phyloP scores from a whole-genome alignment of 35 echinoderm and acorn worm species.

The Diadema setosum region DNA sequence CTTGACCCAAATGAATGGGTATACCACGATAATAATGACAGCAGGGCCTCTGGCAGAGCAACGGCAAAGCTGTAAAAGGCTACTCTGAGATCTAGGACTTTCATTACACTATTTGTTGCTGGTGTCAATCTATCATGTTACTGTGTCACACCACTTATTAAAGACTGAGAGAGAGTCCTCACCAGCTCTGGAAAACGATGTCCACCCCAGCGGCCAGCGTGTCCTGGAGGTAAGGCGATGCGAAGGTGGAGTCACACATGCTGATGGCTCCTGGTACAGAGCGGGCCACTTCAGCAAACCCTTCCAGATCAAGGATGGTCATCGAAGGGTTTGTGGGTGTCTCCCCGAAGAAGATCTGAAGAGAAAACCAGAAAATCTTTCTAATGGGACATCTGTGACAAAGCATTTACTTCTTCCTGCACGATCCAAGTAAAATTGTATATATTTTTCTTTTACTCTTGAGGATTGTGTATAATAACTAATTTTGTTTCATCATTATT shows the following conservation, averaged over 20 bases:
- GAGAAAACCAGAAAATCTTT: neutral
- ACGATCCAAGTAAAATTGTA: too few species aligned
- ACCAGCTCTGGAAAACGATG: slow-evolving; percentile 73
- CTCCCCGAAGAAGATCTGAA: slow-evolving; percentile 66
- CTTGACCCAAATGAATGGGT: too few species aligned
- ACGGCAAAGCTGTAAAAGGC: too few species aligned
- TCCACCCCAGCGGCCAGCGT: slow-evolving; percentile 73
- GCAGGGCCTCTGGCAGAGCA: too few species aligned
- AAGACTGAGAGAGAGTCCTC: neutral
- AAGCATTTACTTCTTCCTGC: neutral
- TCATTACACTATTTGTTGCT: too few species aligned
- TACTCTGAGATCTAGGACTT: too few species aligned
- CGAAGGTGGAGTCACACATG: slow-evolving; percentile 82
- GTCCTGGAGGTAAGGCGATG: slow-evolving; percentile 62
- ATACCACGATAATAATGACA: too few species aligned
- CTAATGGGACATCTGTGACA: neutral
- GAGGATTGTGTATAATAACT: neutral
- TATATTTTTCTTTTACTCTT: too few species aligned
- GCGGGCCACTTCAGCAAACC: slow-evolving; percentile 60
- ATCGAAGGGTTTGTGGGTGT: slow-evolving; percentile 77
- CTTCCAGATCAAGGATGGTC: slow-evolving; percentile 52
- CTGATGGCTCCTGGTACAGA: slow-evolving; percentile 34
- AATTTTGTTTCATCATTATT: neutral
- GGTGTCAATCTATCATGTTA: too few species aligned
- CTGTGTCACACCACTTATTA: too few species aligned